These are phyloP conservation scores for Scarus forsteni DNA, from an alignment of 2,797 vertebrate genomes.

Conservation along the genomic window DNA sequence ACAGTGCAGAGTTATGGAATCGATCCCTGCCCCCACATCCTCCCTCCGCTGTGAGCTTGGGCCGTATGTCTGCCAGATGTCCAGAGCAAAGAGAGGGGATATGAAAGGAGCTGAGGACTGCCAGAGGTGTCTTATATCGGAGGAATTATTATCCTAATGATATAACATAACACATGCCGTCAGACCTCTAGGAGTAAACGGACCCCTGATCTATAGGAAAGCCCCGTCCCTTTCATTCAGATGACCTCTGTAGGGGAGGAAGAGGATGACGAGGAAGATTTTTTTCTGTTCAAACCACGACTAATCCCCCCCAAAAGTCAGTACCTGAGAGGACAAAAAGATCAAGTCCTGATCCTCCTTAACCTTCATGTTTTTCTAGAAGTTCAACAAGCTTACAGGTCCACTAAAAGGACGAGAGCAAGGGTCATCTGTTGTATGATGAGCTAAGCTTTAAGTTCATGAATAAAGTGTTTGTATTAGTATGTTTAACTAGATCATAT, in stretches of 20 bases:
- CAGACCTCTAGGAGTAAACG: conserved; percentile 64
- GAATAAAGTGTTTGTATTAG: too few species aligned
- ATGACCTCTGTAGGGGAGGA: conserved; percentile 40
- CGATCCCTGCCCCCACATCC: conserved; percentile 74
- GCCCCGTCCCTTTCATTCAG: conserved; percentile 52
- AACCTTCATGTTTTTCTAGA: neutral
- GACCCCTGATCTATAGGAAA: conserved; percentile 49
- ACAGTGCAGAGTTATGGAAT: conserved; percentile 66
- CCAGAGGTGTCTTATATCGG: conserved; percentile 79
- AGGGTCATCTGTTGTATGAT: neutral
- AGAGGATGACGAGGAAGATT: conserved; percentile 15
- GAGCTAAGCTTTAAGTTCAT: neutral
- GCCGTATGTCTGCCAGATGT: conserved; percentile 86
- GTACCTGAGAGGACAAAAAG: conserved; percentile 15
- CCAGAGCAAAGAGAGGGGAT: conserved; percentile 54
- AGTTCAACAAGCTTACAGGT: neutral
- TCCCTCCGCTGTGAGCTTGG: conserved; percentile 48
- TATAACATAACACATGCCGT: conserved; percentile 77
- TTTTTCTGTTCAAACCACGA: conserved; percentile 33
- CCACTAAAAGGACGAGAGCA: neutral
- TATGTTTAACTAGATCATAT: too few species aligned
- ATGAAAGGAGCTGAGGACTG: conserved; percentile 66
- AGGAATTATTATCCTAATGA: conserved; percentile 79
- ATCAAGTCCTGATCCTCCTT: neutral
- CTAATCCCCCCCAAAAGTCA: neutral